Percentiles rank a stretch among this genome's conserved stretches.
Conservation (phyloP, 2,797 vertebrate genomes). For the Pangasius sanitwongsei region DNA sequence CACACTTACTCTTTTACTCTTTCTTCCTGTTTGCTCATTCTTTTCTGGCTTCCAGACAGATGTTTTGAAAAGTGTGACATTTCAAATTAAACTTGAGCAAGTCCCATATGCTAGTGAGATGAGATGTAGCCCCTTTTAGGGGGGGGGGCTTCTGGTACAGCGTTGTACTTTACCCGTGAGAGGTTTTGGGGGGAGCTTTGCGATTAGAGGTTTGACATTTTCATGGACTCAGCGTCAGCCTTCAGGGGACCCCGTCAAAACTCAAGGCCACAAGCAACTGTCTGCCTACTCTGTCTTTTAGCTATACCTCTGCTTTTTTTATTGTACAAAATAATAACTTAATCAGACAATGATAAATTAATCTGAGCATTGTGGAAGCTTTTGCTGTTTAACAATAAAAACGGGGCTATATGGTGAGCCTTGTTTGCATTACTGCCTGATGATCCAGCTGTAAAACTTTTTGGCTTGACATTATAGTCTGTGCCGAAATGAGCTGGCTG, state of each 20-base stretch:
- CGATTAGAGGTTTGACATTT: too few species aligned
- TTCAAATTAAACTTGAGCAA: background rate
- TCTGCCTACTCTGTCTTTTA: background rate
- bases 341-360: background rate
- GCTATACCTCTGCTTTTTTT: background rate
- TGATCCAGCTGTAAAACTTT: background rate
- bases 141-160: too few species aligned
- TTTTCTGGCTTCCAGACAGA: background rate
- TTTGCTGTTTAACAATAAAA: background rate
- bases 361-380: background rate
- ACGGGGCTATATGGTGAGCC: background rate
- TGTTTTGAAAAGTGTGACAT: background rate
- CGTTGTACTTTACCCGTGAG: background rate
- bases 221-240: background rate
- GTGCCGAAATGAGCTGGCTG: background rate
- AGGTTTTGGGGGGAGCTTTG: background rate
- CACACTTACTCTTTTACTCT: background rate
- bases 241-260: background rate
- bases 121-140: background rate
- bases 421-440: background rate
- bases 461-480: background rate
- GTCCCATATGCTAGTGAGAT: background rate
- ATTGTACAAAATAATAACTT: background rate
- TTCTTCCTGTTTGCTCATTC: background rate
- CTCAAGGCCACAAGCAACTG: background rate